phyloP scores from a whole-genome alignment of 2,888 invertebrate species.

The Pilophorus perplexus region DNA sequence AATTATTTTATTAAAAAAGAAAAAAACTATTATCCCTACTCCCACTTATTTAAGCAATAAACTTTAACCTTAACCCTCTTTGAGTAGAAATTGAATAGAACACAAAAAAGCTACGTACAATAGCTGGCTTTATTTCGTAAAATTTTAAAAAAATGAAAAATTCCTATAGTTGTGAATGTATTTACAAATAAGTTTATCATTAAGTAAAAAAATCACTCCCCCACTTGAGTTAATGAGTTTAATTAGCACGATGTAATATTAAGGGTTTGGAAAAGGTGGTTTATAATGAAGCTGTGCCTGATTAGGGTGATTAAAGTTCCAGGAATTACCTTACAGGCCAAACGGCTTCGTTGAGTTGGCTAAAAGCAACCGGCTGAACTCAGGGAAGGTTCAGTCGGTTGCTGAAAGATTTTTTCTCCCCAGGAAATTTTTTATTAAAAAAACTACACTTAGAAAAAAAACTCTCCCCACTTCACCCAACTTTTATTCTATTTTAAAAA shows the following conservation, averaged over 20 bases:
- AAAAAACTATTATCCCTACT: constrained; percentile 17
- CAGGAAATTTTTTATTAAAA: constrained; percentile 3
- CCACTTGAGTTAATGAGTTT: constrained; percentile 31
- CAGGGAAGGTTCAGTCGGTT: constrained; percentile 48
- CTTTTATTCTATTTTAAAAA: constrained; percentile 31
- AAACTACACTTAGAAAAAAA: constrained; percentile 15
- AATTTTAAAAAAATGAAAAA: background rate
- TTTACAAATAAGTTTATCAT: background rate
- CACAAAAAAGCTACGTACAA: constrained; percentile 1
- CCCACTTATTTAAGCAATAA: constrained; percentile 33
- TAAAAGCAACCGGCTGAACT: constrained; percentile 47
- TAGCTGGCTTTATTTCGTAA: background rate
- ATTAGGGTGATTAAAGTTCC: constrained; percentile 45
- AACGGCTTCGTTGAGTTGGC: constrained; percentile 32
- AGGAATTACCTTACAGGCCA: constrained; percentile 43
- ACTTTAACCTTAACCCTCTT: background rate
- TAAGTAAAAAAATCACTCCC: constrained; percentile 6
- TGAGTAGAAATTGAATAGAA: background rate
- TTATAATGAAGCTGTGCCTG: constrained; percentile 41
- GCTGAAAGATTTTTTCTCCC: constrained; percentile 37
- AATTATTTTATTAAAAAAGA: constrained; percentile 32
- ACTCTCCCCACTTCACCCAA: constrained; percentile 7
- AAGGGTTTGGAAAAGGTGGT: constrained; percentile 10
- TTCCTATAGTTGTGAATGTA: constrained; percentile 10
- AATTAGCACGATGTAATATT: constrained; percentile 22